Evolutionary conservation across 2,888 invertebrate genomes (phyloP).

Genomic region (Eupithecia subumbrata): DNA sequence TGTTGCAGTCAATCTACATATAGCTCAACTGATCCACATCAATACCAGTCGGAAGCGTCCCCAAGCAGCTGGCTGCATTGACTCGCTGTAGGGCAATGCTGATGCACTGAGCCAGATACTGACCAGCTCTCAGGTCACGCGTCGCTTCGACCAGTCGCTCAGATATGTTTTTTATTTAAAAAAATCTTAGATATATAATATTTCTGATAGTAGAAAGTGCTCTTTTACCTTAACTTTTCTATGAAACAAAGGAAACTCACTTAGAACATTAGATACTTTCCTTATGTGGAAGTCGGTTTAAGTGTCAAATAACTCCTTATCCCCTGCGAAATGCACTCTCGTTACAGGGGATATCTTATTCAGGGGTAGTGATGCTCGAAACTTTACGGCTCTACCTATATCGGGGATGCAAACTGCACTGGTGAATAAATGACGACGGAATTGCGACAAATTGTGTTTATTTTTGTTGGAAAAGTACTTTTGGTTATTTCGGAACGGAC

Average conservation of each 20-base stretch:
- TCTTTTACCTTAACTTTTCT: too few species aligned
- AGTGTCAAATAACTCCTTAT: slow-evolving; percentile 4
- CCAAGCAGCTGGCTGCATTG: too few species aligned
- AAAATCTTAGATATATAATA: too few species aligned
- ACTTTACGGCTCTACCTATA: slow-evolving; percentile 35
- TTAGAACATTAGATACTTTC: background rate
- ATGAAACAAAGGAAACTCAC: background rate
- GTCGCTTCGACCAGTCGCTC: too few species aligned
- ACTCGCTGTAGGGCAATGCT: too few species aligned
- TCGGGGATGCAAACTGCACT: slow-evolving; percentile 33
- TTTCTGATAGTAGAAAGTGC: too few species aligned
- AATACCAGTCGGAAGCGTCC: too few species aligned
- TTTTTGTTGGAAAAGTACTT: slow-evolving; percentile 7
- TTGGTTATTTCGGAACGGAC: background rate
- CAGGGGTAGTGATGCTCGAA: slow-evolving; percentile 31
- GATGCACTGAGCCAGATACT: too few species aligned
- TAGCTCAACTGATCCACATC: too few species aligned
- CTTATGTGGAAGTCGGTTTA: background rate
- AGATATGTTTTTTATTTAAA: too few species aligned
- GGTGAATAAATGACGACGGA: slow-evolving; percentile 24
- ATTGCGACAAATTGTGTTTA: slow-evolving; percentile 11
- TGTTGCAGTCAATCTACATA: too few species aligned
- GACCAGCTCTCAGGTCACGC: too few species aligned
- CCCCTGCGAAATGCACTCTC: slow-evolving; percentile 23
- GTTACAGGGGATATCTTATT: slow-evolving; percentile 35